phyloP scores from a whole-genome alignment of 2,888 invertebrate genomes.

The Brenthis hecate region DNA sequence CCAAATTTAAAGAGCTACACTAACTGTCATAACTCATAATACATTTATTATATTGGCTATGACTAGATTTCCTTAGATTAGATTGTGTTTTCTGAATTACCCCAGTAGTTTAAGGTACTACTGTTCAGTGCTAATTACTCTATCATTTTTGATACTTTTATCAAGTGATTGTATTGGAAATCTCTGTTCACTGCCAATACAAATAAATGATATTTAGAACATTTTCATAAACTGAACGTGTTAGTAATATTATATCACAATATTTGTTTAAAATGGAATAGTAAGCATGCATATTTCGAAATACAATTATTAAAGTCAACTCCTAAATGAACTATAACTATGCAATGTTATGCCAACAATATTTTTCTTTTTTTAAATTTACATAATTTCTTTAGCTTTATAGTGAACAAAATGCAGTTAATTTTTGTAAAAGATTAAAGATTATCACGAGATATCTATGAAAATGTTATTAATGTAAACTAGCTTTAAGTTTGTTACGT shows the following conservation, averaged over 20 bases:
- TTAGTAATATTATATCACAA: background rate
- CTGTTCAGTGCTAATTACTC: too few species aligned
- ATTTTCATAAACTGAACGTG: background rate
- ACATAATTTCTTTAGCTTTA: slow-evolving; percentile 2
- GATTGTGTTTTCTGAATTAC: background rate
- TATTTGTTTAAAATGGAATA: background rate
- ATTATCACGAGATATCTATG: slow-evolving; percentile 7
- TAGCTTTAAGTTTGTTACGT: slow-evolving; percentile 11
- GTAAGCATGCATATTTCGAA: slow-evolving; percentile 1
- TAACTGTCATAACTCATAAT: background rate
- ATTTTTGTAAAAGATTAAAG: slow-evolving; percentile 10
- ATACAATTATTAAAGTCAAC: background rate
- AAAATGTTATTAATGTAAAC: slow-evolving; percentile 8
- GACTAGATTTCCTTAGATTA: slow-evolving; percentile 22
- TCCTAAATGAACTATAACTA: slow-evolving; percentile 6
- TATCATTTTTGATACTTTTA: too few species aligned
- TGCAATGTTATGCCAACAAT: background rate
- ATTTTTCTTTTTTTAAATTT: background rate
- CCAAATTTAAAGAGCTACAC: slow-evolving; percentile 14
- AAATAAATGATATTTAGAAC: too few species aligned
- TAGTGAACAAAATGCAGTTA: slow-evolving; percentile 2
- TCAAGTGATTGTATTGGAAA: too few species aligned
- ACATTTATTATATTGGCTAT: slow-evolving; percentile 2
- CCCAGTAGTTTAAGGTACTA: too few species aligned
- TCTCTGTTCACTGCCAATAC: too few species aligned